Base-by-base conservation (phyloP, 2,797 vertebrate genomes). In the Setipinna tenuifilis region DNA sequence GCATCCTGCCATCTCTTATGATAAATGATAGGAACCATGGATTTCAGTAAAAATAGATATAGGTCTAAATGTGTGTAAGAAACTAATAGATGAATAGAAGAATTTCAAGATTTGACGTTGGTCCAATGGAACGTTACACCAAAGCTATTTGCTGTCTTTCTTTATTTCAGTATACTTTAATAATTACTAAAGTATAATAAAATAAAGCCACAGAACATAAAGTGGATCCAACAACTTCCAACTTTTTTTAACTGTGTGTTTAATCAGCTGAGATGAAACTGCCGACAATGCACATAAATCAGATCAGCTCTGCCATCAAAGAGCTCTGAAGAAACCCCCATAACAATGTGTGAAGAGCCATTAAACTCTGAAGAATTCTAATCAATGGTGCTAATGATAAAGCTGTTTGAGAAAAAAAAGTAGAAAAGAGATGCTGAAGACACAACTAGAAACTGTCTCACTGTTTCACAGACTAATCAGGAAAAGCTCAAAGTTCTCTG, bases 331-430 rank as follows among this genome's bases (percentile, higher is more conserved):
- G 2, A 78, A 78, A 78, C 71, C 41, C 31, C 6, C 35, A 35
- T 68, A 71, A 71, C 68, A 35, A 31, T 35, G 6, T 78, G 71
- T 78, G 71, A 78, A 78, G 71, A 78, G 35, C 17, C 71, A 78
- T 78, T 78, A 78, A 78, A 19, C 71, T 9, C 5, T 21, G 17
- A 78, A 2, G 7, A 31, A 78, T 78, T 44, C 71, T 44, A 78
- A 78, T 78, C 71, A 78, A 78, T 78, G 71, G 19, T 44, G 35
- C 35, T 78, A 78, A 78, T 78, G 71, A 78, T 78, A 41, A 78
- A 44, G 35, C 35, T 19, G 7, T 78, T 41, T 78, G 17, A 35
- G 23, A 9, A 14, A 44, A 35, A 2, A 75, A 78, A 35, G 3
- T 10, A 35, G 0, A 41, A 75, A 31, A 75, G 28, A 75, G 31